Conservation (phyloP, 2,113 vertebrate species). For the Tragulus kanchil region DNA sequence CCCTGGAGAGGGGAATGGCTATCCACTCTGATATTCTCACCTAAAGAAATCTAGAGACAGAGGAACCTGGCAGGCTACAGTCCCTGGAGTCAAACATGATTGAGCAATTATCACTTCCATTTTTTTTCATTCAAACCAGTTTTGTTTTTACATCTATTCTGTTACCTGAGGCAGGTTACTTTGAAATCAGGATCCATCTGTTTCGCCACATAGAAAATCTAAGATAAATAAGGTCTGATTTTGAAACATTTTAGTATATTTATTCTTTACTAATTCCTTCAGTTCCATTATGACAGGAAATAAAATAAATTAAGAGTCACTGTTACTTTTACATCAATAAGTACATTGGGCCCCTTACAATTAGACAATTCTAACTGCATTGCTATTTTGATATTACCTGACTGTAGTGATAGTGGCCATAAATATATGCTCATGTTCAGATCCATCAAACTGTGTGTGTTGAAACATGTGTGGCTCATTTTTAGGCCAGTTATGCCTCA, state of each 20-base stretch:
- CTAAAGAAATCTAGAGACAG: background rate
- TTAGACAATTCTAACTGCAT: background rate
- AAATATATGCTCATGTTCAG: background rate
- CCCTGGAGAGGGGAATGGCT: background rate
- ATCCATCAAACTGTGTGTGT: too few species aligned
- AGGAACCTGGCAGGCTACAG: background rate
- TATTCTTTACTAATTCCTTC: constrained; percentile 74
- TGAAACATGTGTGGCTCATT: background rate
- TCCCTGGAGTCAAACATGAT: background rate
- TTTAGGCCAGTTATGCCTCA: background rate
- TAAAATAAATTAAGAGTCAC: constrained; percentile 54
- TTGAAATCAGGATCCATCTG: constrained; percentile 14
- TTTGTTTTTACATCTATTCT: constrained; percentile 34
- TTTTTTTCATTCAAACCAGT: background rate
- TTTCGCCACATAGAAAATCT: background rate
- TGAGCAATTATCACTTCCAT: background rate
- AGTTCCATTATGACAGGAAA: constrained; percentile 55
- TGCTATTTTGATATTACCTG: background rate
- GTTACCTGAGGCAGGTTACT: constrained; percentile 29
- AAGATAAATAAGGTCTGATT: constrained; percentile 5
- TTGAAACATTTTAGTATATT: constrained; percentile 60
- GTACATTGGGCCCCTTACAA: background rate
- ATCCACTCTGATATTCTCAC: background rate
- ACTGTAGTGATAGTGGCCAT: background rate
- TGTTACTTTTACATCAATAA: background rate